Evolutionary conservation across 1,140 invertebrate species (phyloP).

Genomic region (Aricia agestis): DNA sequence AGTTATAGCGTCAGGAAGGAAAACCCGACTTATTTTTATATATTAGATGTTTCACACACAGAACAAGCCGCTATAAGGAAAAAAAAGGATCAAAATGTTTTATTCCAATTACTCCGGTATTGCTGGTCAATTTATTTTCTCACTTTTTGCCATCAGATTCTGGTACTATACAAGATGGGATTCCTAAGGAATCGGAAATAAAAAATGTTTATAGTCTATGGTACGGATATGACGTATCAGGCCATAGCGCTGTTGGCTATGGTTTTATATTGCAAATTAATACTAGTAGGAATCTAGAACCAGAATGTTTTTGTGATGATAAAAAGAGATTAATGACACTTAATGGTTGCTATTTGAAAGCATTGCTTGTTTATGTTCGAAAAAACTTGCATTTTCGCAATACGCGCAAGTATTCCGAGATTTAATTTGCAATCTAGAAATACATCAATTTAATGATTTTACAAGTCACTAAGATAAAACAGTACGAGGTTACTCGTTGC

Average conservation of each 20-base stretch:
- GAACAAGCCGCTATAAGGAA: too few species aligned
- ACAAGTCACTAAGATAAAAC: neutral
- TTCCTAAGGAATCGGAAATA: neutral
- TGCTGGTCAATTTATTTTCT: too few species aligned
- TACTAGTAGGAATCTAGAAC: conserved; percentile 8
- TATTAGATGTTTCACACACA: too few species aligned
- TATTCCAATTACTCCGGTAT: too few species aligned
- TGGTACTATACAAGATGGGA: neutral
- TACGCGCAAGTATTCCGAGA: neutral
- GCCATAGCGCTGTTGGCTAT: neutral
- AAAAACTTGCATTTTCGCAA: conserved; percentile 1
- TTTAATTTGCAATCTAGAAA: neutral
- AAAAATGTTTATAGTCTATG: neutral
- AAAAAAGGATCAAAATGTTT: too few species aligned
- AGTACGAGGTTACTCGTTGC: neutral
- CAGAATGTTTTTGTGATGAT: neutral
- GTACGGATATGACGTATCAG: neutral
- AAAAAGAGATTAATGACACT: conserved; percentile 13
- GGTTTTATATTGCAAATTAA: conserved; percentile 14
- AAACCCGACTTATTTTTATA: too few species aligned
- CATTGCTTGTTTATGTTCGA: neutral
- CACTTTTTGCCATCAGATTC: too few species aligned
- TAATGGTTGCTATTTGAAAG: conserved; percentile 6
- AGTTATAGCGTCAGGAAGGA: too few species aligned
- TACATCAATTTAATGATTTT: too few species aligned